Evolutionary conservation across 2,113 vertebrate genomes (phyloP).

Genomic region (Nerophis lumbriciformis): DNA sequence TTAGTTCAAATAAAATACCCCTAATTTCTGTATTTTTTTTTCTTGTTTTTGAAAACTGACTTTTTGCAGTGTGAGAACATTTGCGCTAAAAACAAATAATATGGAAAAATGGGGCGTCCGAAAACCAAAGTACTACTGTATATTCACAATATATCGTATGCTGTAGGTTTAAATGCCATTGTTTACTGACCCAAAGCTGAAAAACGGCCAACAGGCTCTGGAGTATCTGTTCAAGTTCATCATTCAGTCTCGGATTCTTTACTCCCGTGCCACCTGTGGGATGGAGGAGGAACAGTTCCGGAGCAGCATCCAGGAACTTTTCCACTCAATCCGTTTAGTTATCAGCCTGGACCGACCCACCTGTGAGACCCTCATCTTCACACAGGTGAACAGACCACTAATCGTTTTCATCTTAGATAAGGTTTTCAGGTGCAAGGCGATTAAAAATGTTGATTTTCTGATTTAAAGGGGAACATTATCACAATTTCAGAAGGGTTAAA

Average conservation of each 20-base stretch:
- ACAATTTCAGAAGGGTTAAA: too few species aligned
- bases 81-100: too few species aligned
- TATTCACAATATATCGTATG: too few species aligned
- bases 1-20: too few species aligned
- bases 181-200: neutral
- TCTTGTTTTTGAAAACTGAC: too few species aligned
- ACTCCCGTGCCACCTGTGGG: constrained; percentile 93
- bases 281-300: constrained; percentile 97
- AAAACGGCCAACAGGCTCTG: constrained; percentile 76
- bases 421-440: neutral
- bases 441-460: too few species aligned
- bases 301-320: constrained; percentile 91
- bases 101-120: too few species aligned
- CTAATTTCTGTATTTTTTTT: too few species aligned
- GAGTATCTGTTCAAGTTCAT: constrained; percentile 99
- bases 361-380: constrained; percentile 94
- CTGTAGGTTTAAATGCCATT: neutral
- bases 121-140: too few species aligned
- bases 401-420: neutral
- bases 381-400: constrained; percentile 77
- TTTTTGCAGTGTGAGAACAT: too few species aligned
- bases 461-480: too few species aligned
- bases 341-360: constrained; percentile 94
- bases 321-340: constrained; percentile 95
- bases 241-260: constrained; percentile 92